Base-by-base conservation (phyloP, 1,140 invertebrate species). In the Oryzaephilus surinamensis region DNA sequence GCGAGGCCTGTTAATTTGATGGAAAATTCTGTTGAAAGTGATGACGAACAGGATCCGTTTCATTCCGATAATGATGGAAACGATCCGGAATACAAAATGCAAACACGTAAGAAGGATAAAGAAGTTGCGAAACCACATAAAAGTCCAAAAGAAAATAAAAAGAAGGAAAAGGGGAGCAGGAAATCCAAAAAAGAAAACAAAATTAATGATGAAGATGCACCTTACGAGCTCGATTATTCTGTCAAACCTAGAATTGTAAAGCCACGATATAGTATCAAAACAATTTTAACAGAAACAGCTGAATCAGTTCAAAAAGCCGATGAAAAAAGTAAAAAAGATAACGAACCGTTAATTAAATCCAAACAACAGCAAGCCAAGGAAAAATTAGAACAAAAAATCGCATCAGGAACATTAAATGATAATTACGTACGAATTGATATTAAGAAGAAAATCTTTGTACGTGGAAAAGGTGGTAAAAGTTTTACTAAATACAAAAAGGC, bases 401-500 rank as follows among this genome's bases (percentile, higher is more conserved):
- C 71, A 33, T 61, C 66, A 45, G 81, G 83, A 2, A 80, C 73
- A 30, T 51, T 81, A 3, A 90, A 89, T 67, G 83, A 92, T 28
- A 97, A 97, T 61, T 97, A 82, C 71, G 79, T 95, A 0, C 72
- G 74, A 48, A 79, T 96, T 30, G 91, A 96, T 67, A 73, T 96
- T 46, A 86, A 90, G 54, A 90, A 91, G 58, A 96, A 96, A 66
- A 72, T 83, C 17, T 94, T 76, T 69, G 78, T 76, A 1, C 70
- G 85, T 13, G 90, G 90, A 8, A 87, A 84, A 53, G 83, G 81
- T 49, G 67, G 66, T 1, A 72, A 84, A 30, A 90, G 81, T 50
- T 85, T 76, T 57, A 76, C 73, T 2, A 88, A 83, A 51, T 87
- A 83, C 54, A 94, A 92, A 60, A 82, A 86, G 50, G 70, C 78